Base-by-base conservation (phyloP, 2,797 vertebrate genomes). In the Falco naumanni region DNA sequence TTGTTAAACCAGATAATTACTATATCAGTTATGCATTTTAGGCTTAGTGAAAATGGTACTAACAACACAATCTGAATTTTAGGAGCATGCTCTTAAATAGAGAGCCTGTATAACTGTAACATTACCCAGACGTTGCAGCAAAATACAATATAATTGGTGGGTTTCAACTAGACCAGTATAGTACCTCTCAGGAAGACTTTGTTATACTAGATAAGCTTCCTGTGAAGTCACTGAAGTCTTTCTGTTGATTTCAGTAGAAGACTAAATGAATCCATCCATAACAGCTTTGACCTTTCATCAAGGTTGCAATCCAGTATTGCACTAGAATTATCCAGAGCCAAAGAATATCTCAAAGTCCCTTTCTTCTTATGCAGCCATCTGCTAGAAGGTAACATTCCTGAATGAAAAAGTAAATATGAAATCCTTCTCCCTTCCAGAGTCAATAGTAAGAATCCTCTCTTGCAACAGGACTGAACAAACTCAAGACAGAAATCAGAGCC, bases 161-260 rank as follows among this genome's bases (percentile, higher is more conserved):
- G n/a, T 85, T 95, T 80, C 45, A 61, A 39, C 51, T 41, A 66
- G 45, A 24, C 26, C 47, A 64, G 17, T 13, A 7, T 3, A 53
- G 22, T 53, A 29, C 10, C 78, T 64, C 51, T 80, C 31, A 66
- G 29, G 29, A 81, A 84, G 53, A 41, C 33, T 74, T 59, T 64
- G 24, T 34, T 34, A 50, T 2, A 2, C 39, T 31, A 77, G 22
- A 63, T 88, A 80, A 87, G 47, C 63, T 90, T 77, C 48, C 66
- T 50, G 29, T 59, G 85, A 93, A 96, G 50, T 61, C 63, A 79
- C 21, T 88, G 68, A 95, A 91, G 60, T n/a, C 14, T 69, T 89
- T 17, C 34, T 48, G 80, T 41, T 88, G 90, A 84, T 93, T 93
- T 90, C 47, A 24, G 61, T 22, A 72, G 69, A 65, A 85, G 34